These are phyloP conservation scores for Corynorhinus townsendii DNA, from an alignment of 2,113 vertebrate genomes.

Conservation along the genomic window DNA sequence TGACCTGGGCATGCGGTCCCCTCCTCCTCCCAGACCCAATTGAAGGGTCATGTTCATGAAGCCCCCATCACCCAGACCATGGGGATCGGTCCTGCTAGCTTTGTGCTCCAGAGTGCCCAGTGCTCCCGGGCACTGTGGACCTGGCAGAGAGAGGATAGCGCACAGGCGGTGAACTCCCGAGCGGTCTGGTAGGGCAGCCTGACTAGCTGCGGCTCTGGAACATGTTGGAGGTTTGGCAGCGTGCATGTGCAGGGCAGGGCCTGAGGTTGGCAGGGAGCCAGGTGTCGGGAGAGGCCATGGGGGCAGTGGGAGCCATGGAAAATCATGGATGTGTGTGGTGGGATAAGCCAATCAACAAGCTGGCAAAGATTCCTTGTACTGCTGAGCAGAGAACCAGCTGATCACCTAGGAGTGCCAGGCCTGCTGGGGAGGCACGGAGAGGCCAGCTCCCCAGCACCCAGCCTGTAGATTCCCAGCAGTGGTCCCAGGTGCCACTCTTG, in stretches of 20 bases:
- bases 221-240: background rate
- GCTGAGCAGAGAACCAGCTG: background rate
- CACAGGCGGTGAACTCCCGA: fast-evolving
- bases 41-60: background rate
- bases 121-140: background rate
- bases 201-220: background rate
- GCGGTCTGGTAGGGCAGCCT: background rate
- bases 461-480: background rate
- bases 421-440: background rate
- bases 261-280: background rate
- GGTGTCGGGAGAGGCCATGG: background rate
- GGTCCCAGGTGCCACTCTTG: background rate
- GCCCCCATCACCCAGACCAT: fast-evolving
- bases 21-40: background rate
- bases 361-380: background rate
- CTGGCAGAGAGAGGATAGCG: background rate
- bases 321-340: background rate
- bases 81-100: background rate
- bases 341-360: too few species aligned
- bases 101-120: background rate
- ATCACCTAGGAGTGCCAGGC: background rate
- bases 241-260: background rate
- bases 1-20: fast-evolving
- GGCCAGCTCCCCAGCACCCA: background rate
- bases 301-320: background rate